A percentile compares a stretch with the other conserved stretches of the same genome.
Evolutionary conservation across 2,797 vertebrate species (phyloP).

Genomic region (Miichthys miiuy): DNA sequence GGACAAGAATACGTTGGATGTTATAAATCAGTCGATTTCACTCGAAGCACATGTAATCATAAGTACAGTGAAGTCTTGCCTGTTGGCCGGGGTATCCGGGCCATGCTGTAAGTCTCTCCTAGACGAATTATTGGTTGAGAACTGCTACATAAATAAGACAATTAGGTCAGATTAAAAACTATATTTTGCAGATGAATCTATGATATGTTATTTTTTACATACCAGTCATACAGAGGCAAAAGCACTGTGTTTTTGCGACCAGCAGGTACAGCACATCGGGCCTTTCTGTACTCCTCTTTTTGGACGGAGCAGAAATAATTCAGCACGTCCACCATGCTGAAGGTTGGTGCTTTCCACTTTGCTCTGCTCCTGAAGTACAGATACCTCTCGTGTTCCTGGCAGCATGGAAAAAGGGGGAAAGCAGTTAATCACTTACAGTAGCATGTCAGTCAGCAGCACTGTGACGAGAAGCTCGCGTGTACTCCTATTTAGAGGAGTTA

Average conservation of each 20-base stretch:
- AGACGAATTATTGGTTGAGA: slow-evolving; percentile 70
- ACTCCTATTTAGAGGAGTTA: slow-evolving; percentile 55
- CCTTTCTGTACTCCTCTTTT: slow-evolving; percentile 43
- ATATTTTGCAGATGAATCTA: not conserved
- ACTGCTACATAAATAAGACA: slow-evolving; percentile 45
- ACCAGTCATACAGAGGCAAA: slow-evolving; percentile 61
- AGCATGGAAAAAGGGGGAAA: not conserved
- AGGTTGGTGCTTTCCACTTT: not conserved
- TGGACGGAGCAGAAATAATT: slow-evolving; percentile 77
- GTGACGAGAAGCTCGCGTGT: slow-evolving; percentile 14
- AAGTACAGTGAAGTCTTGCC: slow-evolving; percentile 28
- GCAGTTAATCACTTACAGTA: slow-evolving; percentile 31
- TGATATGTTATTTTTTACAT: not conserved
- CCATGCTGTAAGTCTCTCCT: slow-evolving; percentile 77
- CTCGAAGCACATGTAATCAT: accelerated
- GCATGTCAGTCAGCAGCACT: slow-evolving; percentile 36
- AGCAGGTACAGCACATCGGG: slow-evolving; percentile 15
- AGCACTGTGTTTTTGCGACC: slow-evolving; percentile 61
- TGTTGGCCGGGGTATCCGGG: slow-evolving; percentile 57
- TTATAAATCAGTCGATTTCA: not conserved
- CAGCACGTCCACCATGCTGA: slow-evolving; percentile 71
- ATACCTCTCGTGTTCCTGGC: slow-evolving; percentile 58
- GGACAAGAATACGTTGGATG: not conserved
- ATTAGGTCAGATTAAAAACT: not conserved
- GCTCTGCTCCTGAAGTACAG: slow-evolving; percentile 14